Base-by-base conservation (phyloP, 2,113 vertebrate genomes). In the Tamias sibiricus region DNA sequence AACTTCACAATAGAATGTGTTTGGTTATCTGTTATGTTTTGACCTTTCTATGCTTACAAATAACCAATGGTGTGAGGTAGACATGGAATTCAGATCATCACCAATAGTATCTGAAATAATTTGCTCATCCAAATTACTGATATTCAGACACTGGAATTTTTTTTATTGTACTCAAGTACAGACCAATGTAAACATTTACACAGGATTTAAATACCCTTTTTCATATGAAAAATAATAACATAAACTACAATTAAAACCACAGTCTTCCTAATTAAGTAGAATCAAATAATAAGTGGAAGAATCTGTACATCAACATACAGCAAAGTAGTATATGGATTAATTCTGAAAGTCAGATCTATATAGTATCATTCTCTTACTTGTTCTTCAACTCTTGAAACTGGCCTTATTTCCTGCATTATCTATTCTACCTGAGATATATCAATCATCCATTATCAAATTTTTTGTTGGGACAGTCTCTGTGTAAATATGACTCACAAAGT, bases 1-100 rank as follows among this genome's bases (percentile, higher is more conserved):
- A 97, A 96, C 8, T 95, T 30, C 52, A 93, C 94, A 76, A 71
- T 64, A 86, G 40, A 90, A 85, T 87, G 9, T 93, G 12, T 86
- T 81, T 75, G 6, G 54, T 47, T 81, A 94, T 92, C 20, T 95
- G 19, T 59, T 76, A 93, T 32, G 66, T 72, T 95, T 95, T 76
- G 22, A 62, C 24, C 59, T 62, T 62, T 62, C 26, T 62, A 19
- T 57, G n/a, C 37, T 62, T 81, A 94, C 20, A 96, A 92, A 71
- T 9, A 93, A 76, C 8, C 35, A 89, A 79, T 2, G 19, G 5
- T 69, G n/a, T 74, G 40, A 97, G 16, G 13, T 72, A 95, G 95
- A 79, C 30, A 92, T 8, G 8, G 4, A 94, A 95, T 57, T 79
- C 40, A 90, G 69, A 87, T 76, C 26, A 94, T 74, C 16, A 86